Evolutionary conservation across 1,140 invertebrate species (phyloP).

Genomic region (Caerostris extrusa): DNA sequence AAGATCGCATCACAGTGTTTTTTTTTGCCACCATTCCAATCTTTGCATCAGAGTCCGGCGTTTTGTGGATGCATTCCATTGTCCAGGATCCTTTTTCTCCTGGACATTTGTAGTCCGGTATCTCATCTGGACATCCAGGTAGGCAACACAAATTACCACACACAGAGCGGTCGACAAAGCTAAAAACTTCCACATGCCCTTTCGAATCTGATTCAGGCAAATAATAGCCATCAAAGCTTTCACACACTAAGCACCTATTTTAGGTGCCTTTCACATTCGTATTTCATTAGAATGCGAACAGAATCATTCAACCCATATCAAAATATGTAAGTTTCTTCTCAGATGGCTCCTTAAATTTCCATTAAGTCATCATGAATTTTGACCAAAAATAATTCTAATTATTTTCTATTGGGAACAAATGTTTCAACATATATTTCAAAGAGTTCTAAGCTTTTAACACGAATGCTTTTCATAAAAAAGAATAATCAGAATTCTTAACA

Average conservation of each 20-base stretch:
- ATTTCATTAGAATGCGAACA: slow-evolving; percentile 17
- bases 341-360: too few species aligned
- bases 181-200: slow-evolving; percentile 27
- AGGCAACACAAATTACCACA: slow-evolving; percentile 16
- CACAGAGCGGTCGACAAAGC: neutral
- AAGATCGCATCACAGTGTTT: slow-evolving; percentile 1
- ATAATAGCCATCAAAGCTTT: neutral
- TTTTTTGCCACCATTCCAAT: slow-evolving; percentile 6
- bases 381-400: too few species aligned
- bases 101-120: neutral
- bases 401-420: too few species aligned
- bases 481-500: too few species aligned
- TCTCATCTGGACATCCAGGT: slow-evolving; percentile 43
- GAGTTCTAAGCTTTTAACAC: too few species aligned
- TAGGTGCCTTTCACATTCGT: neutral
- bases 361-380: too few species aligned
- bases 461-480: too few species aligned
- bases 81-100: neutral
- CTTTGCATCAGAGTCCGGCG: slow-evolving; percentile 30
- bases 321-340: neutral
- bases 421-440: too few species aligned
- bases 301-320: slow-evolving; percentile 13
- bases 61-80: slow-evolving; percentile 47
- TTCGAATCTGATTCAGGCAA: slow-evolving; percentile 1
- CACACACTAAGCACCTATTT: neutral